Conservation (phyloP, 1,140 invertebrate genomes). For the Bradynema listronoti region DNA sequence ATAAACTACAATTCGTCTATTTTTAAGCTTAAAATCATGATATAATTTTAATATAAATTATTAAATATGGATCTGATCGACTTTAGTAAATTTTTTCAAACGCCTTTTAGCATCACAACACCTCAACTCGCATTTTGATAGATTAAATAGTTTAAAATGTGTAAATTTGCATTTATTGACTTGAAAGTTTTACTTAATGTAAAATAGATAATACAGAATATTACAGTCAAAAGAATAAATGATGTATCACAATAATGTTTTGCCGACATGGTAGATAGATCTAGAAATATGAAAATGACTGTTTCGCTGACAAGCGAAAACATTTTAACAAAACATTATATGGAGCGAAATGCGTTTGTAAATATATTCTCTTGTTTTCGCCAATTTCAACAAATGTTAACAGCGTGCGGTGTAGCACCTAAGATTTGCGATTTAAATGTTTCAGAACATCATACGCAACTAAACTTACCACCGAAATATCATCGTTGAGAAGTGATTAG, state of each 20-base stretch:
- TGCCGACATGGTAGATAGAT: conserved; percentile 89
- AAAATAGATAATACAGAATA: conserved; percentile 90
- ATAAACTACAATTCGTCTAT: too few relatives aligned
- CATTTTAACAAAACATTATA: conserved; percentile 82
- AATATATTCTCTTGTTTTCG: conserved; percentile 75
- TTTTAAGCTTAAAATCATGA: too few relatives aligned
- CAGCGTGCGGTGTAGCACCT: conserved; percentile 63
- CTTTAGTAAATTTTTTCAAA: too few relatives aligned
- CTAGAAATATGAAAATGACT: conserved; percentile 98
- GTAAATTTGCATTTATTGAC: too few relatives aligned
- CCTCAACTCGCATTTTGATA: too few relatives aligned
- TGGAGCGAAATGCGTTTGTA: conserved; percentile 89
- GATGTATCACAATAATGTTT: conserved; percentile 83
- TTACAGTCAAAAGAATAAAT: conserved; percentile 85
- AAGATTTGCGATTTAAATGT: conserved; percentile 65
- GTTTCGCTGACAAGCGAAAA: conserved; percentile 74
- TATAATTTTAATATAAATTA: too few relatives aligned
- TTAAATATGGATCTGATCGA: too few relatives aligned
- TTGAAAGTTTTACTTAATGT: too few relatives aligned
- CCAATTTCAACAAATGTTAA: conserved; percentile 68
- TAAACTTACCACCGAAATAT: conserved; percentile 58
- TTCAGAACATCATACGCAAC: conserved; percentile 75
- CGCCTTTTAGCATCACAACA: too few relatives aligned
- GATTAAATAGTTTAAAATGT: too few relatives aligned
- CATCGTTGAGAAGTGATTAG: conserved; percentile 94